A percentile compares a stretch with the other conserved stretches of the same genome.
Conservation (phyloP, 2,113 vertebrate species). For the Phasianus colchicus region DNA sequence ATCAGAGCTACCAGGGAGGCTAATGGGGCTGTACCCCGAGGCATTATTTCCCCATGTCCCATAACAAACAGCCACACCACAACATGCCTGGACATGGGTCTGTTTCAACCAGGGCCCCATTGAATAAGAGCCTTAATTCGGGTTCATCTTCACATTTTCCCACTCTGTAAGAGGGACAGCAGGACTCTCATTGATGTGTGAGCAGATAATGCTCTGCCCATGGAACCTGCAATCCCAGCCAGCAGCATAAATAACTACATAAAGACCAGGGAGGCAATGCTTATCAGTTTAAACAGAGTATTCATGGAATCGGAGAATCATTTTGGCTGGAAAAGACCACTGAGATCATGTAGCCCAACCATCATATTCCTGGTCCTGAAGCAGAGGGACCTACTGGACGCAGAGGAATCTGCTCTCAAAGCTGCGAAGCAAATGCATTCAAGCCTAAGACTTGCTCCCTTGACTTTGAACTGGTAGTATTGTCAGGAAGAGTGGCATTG, state of each 20-base stretch:
- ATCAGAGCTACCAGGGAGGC: background rate
- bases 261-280: background rate
- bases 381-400: background rate
- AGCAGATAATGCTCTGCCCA: rapidly evolving
- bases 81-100: rapidly evolving
- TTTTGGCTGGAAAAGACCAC: too few relatives aligned
- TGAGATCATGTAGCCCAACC: too few relatives aligned
- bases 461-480: background rate
- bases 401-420: background rate
- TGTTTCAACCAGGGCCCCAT: background rate
- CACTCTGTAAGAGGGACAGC: background rate
- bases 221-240: background rate
- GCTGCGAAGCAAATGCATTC: background rate
- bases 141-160: background rate
- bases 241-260: background rate
- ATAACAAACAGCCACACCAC: background rate
- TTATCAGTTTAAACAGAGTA: background rate
- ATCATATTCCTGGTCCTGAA: background rate
- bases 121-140: background rate
- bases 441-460: background rate
- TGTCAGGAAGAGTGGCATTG: background rate
- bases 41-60: background rate
- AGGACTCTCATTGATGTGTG: background rate
- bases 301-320: too few relatives aligned
- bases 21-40: background rate